Conservation (phyloP, 2,888 invertebrate genomes). For the Biston betularia region DNA sequence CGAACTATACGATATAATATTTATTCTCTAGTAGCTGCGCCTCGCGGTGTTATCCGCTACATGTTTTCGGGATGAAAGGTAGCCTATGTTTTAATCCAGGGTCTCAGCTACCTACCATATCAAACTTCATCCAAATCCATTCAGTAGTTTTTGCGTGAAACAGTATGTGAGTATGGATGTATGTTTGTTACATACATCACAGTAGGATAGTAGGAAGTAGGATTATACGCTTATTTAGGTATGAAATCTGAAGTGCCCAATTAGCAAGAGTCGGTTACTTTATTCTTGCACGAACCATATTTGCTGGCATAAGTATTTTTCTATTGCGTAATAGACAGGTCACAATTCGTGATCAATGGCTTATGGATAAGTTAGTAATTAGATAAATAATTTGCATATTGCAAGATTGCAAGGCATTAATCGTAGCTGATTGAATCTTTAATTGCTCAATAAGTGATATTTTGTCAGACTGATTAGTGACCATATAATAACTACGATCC, state of each 20-base stretch:
- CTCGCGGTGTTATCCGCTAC: too few relatives aligned
- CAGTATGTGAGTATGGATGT: too few relatives aligned
- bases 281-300: constrained; percentile 62
- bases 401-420: constrained; percentile 53
- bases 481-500: not conserved
- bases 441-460: constrained; percentile 41
- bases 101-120: too few relatives aligned
- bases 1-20: too few relatives aligned
- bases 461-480: not conserved
- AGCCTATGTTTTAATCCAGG: too few relatives aligned
- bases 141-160: too few relatives aligned
- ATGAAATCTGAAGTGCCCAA: constrained; percentile 30
- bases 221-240: too few relatives aligned
- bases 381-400: constrained; percentile 77
- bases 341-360: constrained; percentile 78
- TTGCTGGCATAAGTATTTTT: constrained; percentile 59
- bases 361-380: constrained; percentile 78
- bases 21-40: too few relatives aligned
- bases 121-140: too few relatives aligned
- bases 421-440: constrained; percentile 38
- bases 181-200: too few relatives aligned
- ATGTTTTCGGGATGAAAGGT: too few relatives aligned
- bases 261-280: constrained; percentile 43
- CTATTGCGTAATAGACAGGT: constrained; percentile 67
- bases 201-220: too few relatives aligned